These are phyloP conservation scores for Tragopan temminckii DNA, from an alignment of 2,797 vertebrate species.

Conservation along the genomic window DNA sequence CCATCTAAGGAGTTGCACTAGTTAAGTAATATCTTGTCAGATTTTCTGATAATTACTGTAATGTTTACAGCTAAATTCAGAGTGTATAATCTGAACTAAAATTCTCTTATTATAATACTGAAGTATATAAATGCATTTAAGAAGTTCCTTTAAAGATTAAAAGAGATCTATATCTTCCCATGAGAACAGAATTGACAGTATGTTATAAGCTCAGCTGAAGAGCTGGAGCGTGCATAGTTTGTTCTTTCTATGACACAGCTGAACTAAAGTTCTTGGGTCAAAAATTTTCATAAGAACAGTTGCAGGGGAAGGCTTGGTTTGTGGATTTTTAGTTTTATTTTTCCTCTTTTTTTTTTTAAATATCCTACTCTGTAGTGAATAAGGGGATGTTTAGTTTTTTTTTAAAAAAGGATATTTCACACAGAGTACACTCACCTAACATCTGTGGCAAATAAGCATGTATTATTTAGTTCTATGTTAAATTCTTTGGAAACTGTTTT, in stretches of 20 bases:
- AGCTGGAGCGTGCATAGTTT: background rate
- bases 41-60: background rate
- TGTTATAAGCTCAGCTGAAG: background rate
- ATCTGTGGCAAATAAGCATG: background rate
- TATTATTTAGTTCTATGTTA: background rate
- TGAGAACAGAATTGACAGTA: background rate
- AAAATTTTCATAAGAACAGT: background rate
- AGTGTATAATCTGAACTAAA: background rate
- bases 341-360: background rate
- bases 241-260: background rate
- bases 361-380: background rate
- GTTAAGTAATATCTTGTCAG: background rate
- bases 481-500: slow-evolving; percentile 29
- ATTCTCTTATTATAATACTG: background rate
- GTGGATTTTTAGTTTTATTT: background rate
- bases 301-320: background rate
- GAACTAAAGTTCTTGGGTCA: background rate
- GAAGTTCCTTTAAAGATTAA: background rate
- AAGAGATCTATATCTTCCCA: background rate
- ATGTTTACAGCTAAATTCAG: background rate
- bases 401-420: background rate
- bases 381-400: background rate
- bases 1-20: background rate
- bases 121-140: background rate
- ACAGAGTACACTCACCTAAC: background rate